A percentile compares a stretch with the other conserved stretches of the same genome.
Conservation (phyloP, 2,888 invertebrate genomes). For the Eudasyphora cyanicolor region DNA sequence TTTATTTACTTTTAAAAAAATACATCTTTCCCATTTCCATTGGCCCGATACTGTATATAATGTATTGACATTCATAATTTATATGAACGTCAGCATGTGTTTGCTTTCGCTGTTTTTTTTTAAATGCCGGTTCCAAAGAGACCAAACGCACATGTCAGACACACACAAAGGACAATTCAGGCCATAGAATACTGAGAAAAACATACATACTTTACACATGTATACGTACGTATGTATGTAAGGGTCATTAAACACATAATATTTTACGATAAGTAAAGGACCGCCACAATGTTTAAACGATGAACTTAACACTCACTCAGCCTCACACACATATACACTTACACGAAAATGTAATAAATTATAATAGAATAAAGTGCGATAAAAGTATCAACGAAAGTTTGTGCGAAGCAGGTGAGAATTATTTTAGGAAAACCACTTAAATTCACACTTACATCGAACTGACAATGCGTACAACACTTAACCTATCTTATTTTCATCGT, state of each 20-base stretch:
- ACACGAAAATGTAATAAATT: not conserved
- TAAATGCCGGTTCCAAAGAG: not conserved
- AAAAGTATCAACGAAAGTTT: not conserved
- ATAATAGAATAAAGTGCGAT: not conserved
- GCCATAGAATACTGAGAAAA: not conserved
- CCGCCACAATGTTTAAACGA: not conserved
- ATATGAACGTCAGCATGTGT: slow-evolving; percentile 33
- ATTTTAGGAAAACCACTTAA: not conserved
- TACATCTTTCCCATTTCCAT: too few species aligned
- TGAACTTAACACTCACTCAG: not conserved
- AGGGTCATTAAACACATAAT: not conserved
- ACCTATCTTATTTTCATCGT: too few species aligned
- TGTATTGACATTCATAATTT: slow-evolving; percentile 15
- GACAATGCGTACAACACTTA: too few species aligned
- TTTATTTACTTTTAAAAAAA: too few species aligned
- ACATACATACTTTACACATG: too few species aligned
- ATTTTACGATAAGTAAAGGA: not conserved
- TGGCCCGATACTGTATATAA: not conserved
- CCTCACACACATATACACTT: not conserved
- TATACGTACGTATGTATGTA: too few species aligned
- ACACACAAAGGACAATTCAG: not conserved
- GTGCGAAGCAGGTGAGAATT: not conserved
- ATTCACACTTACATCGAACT: not conserved
- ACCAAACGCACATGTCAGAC: not conserved
- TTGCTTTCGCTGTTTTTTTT: not conserved